Evolutionary conservation across 2,113 vertebrate genomes (phyloP).

Genomic region (Lagopus leucura): DNA sequence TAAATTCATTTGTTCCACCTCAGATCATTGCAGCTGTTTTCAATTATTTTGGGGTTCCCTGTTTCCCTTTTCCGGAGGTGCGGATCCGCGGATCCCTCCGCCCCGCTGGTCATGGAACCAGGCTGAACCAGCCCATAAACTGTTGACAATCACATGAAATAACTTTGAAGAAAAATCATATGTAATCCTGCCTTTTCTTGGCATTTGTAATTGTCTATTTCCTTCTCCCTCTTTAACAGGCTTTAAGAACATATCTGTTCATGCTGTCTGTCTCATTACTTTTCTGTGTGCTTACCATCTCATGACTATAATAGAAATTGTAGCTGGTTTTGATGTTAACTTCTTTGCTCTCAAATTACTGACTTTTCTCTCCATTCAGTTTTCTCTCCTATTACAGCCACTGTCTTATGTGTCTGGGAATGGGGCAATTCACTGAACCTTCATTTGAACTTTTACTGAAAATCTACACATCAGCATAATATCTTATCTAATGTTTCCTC

Average conservation of each 20-base stretch:
- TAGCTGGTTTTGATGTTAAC: conserved; percentile 12
- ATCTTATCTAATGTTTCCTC: neutral
- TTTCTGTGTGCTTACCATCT: neutral
- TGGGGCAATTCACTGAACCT: neutral
- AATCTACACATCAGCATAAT: neutral
- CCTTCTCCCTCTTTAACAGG: neutral
- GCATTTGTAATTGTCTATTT: neutral
- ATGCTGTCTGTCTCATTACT: neutral
- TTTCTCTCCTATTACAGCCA: neutral
- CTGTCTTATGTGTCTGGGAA: neutral
- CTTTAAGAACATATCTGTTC: conserved; percentile 29
- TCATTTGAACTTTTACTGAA: conserved; percentile 28
- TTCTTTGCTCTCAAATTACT: conserved; percentile 17
- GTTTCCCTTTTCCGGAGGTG: no score
- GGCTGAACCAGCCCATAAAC: no score
- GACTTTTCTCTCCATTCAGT: conserved; percentile 3
- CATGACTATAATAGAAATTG: neutral
- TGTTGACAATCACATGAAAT: neutral
- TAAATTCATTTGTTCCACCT: no score
- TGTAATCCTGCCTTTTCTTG: conserved; percentile 19
- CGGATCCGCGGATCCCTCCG: no score
- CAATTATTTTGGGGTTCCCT: no score
- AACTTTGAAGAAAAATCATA: conserved; percentile 6
- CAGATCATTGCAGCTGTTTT: no score
- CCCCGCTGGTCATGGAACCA: no score